These are phyloP conservation scores for Lindbergichthys nudifrons DNA, from an alignment of 2,797 vertebrate species.

Conservation along the genomic window DNA sequence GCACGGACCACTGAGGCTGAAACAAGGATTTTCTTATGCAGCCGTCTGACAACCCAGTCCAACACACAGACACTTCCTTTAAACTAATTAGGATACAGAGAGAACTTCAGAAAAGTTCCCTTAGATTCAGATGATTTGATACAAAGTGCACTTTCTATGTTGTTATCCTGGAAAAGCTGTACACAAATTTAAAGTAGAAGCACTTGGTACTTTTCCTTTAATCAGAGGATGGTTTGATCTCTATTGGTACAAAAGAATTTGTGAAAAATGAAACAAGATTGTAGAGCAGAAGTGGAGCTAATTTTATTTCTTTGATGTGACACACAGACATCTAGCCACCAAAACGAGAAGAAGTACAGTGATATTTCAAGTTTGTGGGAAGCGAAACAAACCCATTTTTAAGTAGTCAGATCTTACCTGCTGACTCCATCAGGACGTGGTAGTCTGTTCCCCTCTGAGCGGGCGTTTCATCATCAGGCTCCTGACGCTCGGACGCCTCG, in stretches of 20 bases:
- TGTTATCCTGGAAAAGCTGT: neutral
- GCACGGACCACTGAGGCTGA: conserved; percentile 42
- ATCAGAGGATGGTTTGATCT: neutral
- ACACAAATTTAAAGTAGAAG: conserved; percentile 5
- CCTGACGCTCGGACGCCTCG: conserved; percentile 74
- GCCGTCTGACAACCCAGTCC: conserved; percentile 50
- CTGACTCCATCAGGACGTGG: conserved; percentile 87
- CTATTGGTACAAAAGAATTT: neutral
- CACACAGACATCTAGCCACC: neutral
- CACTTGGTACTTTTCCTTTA: neutral
- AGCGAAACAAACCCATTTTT: conserved; percentile 15
- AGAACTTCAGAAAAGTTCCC: conserved; percentile 24
- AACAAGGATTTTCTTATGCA: conserved; percentile 30
- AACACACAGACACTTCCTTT: conserved; percentile 33
- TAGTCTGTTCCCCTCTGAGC: conserved; percentile 90
- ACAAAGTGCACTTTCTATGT: conserved; percentile 5
- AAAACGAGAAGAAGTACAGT: no score
- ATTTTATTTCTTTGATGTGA: neutral
- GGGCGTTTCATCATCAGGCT: conserved; percentile 77
- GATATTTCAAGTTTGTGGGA: neutral
- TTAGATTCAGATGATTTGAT: conserved; percentile 35
- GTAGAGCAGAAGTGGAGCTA: neutral
- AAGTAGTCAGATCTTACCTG: conserved; percentile 81
- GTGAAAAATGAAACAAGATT: neutral
- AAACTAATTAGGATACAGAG: conserved; percentile 55